Evolutionary conservation across 1,140 invertebrate species (phyloP).

Genomic region (Sminthurinus signatus): DNA sequence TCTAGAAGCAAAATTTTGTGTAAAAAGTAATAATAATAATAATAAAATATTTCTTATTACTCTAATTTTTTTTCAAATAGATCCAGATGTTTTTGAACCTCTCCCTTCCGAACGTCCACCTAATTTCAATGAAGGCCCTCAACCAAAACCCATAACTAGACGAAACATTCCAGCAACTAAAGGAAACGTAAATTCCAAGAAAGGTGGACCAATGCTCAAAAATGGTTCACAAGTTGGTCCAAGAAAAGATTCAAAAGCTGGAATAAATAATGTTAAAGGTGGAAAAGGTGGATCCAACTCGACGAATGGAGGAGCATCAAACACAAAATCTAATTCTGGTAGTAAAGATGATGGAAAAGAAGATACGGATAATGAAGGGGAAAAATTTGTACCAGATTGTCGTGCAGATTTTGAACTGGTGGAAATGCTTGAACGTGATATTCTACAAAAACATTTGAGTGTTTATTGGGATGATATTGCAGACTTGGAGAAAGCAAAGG

Average conservation of each 20-base stretch:
- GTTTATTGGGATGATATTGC: constrained; percentile 97
- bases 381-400: constrained; percentile 77
- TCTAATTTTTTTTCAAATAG: too few species aligned
- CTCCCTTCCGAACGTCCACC: constrained; percentile 51
- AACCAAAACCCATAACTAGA: constrained; percentile 9
- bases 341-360: constrained; percentile 41
- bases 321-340: too few species aligned
- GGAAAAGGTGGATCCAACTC: background rate
- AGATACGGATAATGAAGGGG: constrained; percentile 48
- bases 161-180: background rate
- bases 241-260: constrained; percentile 19
- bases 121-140: background rate
- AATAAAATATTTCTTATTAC: too few species aligned
- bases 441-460: constrained; percentile 95
- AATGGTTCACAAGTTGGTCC: constrained; percentile 4
- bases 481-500: constrained; percentile 89
- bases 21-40: too few species aligned
- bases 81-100: too few species aligned
- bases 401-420: constrained; percentile 88
- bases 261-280: constrained; percentile 6
- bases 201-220: background rate
- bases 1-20: too few species aligned
- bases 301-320: background rate
- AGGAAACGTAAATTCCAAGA: background rate
- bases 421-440: constrained; percentile 92